A percentile compares a stretch with the other conserved stretches of the same genome.
These are phyloP conservation scores for Castor canadensis DNA, from an alignment of 2,113 vertebrate genomes.

Conservation along the genomic window DNA sequence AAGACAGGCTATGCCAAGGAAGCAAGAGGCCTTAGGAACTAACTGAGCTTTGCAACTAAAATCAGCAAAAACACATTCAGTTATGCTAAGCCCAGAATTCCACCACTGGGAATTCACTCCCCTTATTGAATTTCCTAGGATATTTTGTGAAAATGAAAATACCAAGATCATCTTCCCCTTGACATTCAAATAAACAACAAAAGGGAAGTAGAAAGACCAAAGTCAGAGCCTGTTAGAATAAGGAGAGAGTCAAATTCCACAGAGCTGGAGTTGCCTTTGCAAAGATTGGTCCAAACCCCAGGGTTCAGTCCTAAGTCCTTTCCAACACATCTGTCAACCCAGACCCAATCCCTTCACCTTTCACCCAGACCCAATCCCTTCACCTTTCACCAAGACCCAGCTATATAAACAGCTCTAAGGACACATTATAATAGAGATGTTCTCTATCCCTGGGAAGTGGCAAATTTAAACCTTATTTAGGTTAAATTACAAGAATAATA, in stretches of 20 bases:
- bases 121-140: neutral
- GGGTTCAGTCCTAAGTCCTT: neutral
- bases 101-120: neutral
- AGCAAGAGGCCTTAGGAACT: neutral
- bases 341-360: neutral
- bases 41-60: neutral
- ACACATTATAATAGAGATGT: neutral
- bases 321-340: neutral
- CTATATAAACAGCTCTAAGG: neutral
- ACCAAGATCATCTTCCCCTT: neutral
- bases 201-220: neutral
- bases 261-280: neutral
- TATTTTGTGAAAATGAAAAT: neutral
- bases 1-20: rapidly evolving
- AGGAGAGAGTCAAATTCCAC: neutral
- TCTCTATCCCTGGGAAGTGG: neutral
- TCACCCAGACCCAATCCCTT: neutral
- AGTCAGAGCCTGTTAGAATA: neutral
- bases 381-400: neutral
- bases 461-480: neutral
- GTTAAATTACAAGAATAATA: neutral
- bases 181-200: neutral
- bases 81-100: neutral
- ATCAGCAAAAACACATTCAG: neutral
- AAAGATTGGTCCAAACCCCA: neutral